phyloP scores from a whole-genome alignment of 2,797 vertebrate genomes.

The Acanthis flammea region DNA sequence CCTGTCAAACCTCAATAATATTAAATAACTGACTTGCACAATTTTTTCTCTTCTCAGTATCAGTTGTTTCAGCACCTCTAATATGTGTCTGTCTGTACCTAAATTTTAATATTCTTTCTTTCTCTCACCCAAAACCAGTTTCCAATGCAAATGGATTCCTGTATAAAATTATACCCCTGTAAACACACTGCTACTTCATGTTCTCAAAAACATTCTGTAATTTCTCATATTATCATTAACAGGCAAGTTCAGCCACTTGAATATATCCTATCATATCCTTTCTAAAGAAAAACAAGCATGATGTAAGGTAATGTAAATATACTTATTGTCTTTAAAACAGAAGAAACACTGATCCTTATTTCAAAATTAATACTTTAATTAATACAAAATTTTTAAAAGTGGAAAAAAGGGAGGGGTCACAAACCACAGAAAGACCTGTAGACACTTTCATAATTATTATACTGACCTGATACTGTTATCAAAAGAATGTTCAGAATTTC shows the following conservation, averaged over 20 bases:
- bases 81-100: background rate
- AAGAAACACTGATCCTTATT: background rate
- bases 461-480: background rate
- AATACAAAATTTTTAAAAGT: background rate
- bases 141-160: background rate
- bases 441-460: background rate
- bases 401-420: accelerated
- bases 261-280: background rate
- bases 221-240: background rate
- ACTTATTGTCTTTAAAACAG: background rate
- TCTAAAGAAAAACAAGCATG: background rate
- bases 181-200: background rate
- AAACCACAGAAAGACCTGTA: background rate
- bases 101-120: background rate
- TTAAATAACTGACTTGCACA: background rate
- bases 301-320: background rate
- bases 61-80: background rate
- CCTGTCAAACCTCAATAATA: background rate
- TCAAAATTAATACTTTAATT: background rate
- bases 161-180: background rate
- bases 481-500: background rate
- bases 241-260: background rate
- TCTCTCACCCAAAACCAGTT: background rate
- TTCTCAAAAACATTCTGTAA: background rate
- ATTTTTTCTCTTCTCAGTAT: background rate